phyloP scores from a whole-genome alignment of 2,888 invertebrate species.

The Agonopterix alstromeriana region DNA sequence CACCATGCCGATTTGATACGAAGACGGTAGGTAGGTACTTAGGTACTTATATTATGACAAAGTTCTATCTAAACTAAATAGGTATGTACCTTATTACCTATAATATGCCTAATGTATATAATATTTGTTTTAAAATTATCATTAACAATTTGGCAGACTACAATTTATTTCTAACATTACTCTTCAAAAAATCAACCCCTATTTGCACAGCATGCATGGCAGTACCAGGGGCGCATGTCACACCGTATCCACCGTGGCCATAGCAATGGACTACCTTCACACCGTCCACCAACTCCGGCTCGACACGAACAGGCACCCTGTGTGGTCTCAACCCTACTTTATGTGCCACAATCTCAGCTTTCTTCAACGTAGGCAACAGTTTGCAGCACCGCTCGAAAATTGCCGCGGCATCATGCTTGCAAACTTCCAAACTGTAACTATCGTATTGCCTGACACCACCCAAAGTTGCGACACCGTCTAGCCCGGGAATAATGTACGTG shows the following conservation, averaged over 20 bases:
- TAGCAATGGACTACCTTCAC: constrained; percentile 91
- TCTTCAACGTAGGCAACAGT: constrained; percentile 82
- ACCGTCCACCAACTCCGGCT: constrained; percentile 75
- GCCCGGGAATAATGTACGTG: constrained; percentile 90
- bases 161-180: constrained; percentile 44
- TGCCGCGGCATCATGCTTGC: constrained; percentile 83
- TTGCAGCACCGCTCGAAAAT: constrained; percentile 87
- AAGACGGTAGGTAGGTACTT: too few relatives aligned
- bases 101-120: too few relatives aligned
- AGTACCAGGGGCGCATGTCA: constrained; percentile 93
- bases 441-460: constrained; percentile 92
- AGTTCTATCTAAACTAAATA: background rate
- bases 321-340: constrained; percentile 91
- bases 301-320: constrained; percentile 83
- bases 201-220: constrained; percentile 84
- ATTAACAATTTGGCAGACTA: constrained; percentile 17
- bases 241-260: constrained; percentile 96
- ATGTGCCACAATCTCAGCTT: constrained; percentile 76
- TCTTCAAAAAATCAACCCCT: constrained; percentile 74
- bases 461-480: constrained; percentile 83
- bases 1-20: too few relatives aligned
- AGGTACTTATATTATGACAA: too few relatives aligned
- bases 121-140: background rate
- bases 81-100: too few relatives aligned
- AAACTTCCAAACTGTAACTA: constrained; percentile 81